These are phyloP conservation scores for Polypedilum vanderplanki DNA, from an alignment of 1,140 invertebrate species.

Conservation along the genomic window DNA sequence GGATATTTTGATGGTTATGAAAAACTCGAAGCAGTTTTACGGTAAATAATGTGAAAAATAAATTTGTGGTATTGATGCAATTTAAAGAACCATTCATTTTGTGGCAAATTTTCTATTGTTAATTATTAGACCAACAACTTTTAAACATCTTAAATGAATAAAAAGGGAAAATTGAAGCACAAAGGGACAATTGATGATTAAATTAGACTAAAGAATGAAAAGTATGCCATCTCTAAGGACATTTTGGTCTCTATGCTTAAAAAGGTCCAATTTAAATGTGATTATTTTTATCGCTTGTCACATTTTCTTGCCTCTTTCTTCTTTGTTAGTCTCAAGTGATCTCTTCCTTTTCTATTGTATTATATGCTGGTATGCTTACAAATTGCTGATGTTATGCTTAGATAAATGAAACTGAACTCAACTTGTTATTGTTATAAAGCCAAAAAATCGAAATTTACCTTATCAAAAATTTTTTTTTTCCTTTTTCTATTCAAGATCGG, in stretches of 20 bases:
- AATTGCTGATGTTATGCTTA: not conserved
- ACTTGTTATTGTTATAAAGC: too few relatives aligned
- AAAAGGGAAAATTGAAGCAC: not conserved
- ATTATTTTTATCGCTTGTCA: conserved; percentile 14
- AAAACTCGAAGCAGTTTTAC: conserved; percentile 38
- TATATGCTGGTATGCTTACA: not conserved
- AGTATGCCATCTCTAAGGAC: not conserved
- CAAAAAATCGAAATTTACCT: too few relatives aligned
- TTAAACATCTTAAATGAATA: not conserved
- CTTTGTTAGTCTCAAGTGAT: not conserved
- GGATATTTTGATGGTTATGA: conserved; percentile 41
- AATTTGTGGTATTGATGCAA: not conserved
- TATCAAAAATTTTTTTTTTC: too few relatives aligned
- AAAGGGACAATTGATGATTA: not conserved
- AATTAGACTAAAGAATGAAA: conserved; percentile 4
- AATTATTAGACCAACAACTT: not conserved
- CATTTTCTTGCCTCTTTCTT: not conserved
- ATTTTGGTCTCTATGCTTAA: not conserved
- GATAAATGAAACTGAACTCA: not conserved
- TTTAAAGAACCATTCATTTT: not conserved
- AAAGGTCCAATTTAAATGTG: conserved; percentile 18
- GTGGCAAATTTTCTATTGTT: not conserved
- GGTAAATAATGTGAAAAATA: conserved; percentile 35
- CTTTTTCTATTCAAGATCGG: too few relatives aligned
- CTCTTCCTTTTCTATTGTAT: not conserved